Evolutionary conservation across 2,797 vertebrate species (phyloP), one percentile per base, ranked within the genome.

Genomic region (Strix occidentalis): DNA sequence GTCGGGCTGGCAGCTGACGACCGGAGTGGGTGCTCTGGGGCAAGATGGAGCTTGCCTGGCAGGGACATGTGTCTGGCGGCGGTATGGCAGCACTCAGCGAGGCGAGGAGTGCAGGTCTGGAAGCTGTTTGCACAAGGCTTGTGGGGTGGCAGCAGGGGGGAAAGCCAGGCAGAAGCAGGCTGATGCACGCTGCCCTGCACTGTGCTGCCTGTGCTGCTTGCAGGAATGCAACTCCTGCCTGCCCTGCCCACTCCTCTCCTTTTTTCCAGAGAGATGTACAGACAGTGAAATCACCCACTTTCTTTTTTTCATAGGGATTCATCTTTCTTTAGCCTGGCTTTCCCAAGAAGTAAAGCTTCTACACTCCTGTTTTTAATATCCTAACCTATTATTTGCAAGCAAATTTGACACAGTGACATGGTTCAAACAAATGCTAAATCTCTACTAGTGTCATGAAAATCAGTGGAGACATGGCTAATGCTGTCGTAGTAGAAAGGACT

Each of bases 311-410:
- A 5, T 2, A 31, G 16, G 11, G 24, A 1, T n/a, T 74, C 24
- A 48, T 31, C 28, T 50, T 78, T 25, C 31, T 68, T 50, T 11
- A 48, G 1, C 58, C 16, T 8, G 5, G 3, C 16, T 58, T 70
- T 66, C 43, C 33, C 29, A 21, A 35, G 41, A 66, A 17, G 4
- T 18, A 10, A 50, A 31, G 5, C 8, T 57, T 28, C 43, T 15
- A 0, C 0, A 0, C 16, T 60, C 16, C 17, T 0, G 1, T 3
- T 56, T 64, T 37, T 33, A 31, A 33, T 29, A 43, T 13, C 48
- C 53, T 2, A 10, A 35, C 13, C 50, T 53, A 9, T 26, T 10
- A 19, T 37, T 45, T 17, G 33, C 57, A 39, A 23, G 16, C 15
- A 45, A 46, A 9, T 28, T 16, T 5, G 13, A 3, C 17, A 0